phyloP scores from a whole-genome alignment of 2,113 vertebrate genomes.

The Delphinus delphis region DNA sequence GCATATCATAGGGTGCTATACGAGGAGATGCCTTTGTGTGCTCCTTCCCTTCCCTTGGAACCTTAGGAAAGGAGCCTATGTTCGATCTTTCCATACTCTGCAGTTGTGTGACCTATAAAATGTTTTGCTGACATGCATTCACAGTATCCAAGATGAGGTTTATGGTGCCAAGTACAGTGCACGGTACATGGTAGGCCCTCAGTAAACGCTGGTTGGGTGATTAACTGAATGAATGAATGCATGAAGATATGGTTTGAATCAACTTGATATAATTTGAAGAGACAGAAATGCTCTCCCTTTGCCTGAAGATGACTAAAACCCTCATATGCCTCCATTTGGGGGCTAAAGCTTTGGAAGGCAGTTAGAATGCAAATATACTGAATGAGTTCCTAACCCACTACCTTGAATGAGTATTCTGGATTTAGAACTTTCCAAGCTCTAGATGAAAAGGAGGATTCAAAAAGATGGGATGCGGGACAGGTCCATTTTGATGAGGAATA shows the following conservation, averaged over 20 bases:
- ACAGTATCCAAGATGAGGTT: conserved; percentile 20
- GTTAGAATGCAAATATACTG: not conserved
- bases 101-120: not conserved
- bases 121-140: conserved; percentile 23
- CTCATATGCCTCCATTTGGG: not conserved
- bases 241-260: conserved; percentile 6
- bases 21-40: not conserved
- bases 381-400: conserved; percentile 15
- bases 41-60: not conserved
- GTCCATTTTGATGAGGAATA: not conserved
- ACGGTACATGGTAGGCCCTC: not conserved
- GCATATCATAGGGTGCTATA: not conserved
- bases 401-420: not conserved
- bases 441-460: not conserved
- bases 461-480: not conserved
- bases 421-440: not conserved
- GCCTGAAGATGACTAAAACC: not conserved
- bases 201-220: not conserved
- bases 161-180: not conserved
- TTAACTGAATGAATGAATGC: not conserved
- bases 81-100: not conserved
- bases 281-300: not conserved
- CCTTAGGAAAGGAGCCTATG: not conserved
- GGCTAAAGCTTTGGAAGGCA: not conserved
- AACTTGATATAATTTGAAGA: conserved; percentile 31